phyloP scores from a whole-genome alignment of 2,113 vertebrate species.

The Nesogale talazaci region DNA sequence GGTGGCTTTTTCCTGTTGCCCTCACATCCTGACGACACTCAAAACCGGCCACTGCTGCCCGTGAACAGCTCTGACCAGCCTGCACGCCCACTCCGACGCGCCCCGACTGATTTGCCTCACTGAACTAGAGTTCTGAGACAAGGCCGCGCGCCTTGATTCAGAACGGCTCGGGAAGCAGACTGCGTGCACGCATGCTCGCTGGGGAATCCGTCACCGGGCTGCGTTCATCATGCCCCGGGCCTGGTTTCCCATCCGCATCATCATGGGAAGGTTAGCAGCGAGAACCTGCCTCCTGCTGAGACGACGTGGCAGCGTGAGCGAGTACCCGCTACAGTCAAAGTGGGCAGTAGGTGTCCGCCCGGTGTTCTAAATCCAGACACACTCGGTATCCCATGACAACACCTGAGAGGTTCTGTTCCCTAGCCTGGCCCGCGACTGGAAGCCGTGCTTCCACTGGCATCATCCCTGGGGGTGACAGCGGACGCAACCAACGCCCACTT shows the following conservation, averaged over 20 bases:
- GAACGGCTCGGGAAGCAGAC: not conserved
- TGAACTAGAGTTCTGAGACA: not conserved
- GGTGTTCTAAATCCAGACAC: not conserved
- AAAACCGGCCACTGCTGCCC: not conserved
- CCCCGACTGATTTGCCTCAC: not conserved
- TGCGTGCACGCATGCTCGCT: not conserved
- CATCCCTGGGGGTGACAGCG: not conserved
- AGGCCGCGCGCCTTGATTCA: not conserved
- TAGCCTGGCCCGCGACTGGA: not conserved
- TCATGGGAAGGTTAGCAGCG: not conserved
- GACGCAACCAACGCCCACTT: not conserved
- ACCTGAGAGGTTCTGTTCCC: not conserved
- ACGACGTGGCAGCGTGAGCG: not conserved
- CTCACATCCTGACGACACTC: not conserved
- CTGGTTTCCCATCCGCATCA: not conserved
- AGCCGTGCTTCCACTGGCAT: not conserved
- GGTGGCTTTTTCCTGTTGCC: not conserved
- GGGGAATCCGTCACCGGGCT: not conserved
- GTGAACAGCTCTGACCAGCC: not conserved
- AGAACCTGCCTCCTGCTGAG: not conserved
- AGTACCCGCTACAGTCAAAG: not conserved
- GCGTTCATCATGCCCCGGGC: not conserved
- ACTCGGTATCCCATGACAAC: not conserved
- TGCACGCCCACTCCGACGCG: not conserved
- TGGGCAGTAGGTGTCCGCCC: not conserved